phyloP scores from a whole-genome alignment of 2,797 vertebrate species.

The Molossus alvarezi region DNA sequence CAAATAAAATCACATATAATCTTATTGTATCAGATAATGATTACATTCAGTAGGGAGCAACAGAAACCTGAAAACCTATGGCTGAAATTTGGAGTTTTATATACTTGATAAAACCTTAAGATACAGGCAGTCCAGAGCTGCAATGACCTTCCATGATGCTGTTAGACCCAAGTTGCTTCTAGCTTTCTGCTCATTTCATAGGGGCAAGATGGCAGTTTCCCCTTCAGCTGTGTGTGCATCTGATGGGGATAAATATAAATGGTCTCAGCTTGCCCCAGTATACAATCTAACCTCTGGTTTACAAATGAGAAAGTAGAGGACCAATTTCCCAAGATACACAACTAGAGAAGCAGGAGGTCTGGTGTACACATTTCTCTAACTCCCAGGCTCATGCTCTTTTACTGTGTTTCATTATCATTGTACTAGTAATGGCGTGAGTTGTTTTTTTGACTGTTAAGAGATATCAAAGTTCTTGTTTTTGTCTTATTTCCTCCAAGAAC shows the following conservation, averaged over 20 bases:
- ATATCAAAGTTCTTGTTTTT: neutral
- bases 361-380: neutral
- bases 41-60: neutral
- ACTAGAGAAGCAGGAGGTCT: neutral
- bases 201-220: neutral
- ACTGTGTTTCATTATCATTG: constrained; percentile 9
- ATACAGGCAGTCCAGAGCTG: neutral
- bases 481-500: neutral
- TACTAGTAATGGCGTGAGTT: neutral
- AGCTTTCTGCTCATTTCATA: neutral
- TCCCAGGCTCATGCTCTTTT: neutral
- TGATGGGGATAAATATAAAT: neutral
- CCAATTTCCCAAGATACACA: neutral
- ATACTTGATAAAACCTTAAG: neutral
- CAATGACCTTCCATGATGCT: neutral
- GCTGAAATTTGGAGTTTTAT: neutral
- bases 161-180: neutral
- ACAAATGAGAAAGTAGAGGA: neutral
- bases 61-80: neutral
- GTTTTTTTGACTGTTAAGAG: neutral
- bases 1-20: neutral
- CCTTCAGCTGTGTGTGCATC: neutral
- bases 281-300: neutral
- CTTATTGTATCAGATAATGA: neutral
- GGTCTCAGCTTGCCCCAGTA: neutral